phyloP scores from a whole-genome alignment of 1,140 invertebrate genomes.

The Eriosoma lanigerum region DNA sequence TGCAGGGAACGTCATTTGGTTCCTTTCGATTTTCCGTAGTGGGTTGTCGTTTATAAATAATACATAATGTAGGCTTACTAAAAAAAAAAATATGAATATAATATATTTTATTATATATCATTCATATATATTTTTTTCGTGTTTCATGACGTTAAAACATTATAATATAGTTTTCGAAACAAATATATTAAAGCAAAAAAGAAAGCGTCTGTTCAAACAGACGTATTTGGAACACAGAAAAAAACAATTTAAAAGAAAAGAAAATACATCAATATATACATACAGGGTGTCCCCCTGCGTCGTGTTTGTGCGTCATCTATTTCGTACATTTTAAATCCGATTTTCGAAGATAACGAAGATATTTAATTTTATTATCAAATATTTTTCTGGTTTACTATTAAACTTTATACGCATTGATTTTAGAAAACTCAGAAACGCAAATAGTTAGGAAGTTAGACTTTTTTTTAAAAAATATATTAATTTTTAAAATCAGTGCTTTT shows the following conservation, averaged over 20 bases:
- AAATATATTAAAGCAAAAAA: constrained; percentile 27
- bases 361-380: too few relatives aligned
- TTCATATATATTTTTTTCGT: not conserved
- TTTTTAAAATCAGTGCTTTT: too few relatives aligned
- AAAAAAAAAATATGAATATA: not conserved
- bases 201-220: constrained; percentile 44
- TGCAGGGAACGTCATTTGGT: constrained; percentile 51
- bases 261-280: constrained; percentile 12
- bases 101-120: not conserved
- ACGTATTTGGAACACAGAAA: constrained; percentile 45
- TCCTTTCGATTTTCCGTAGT: constrained; percentile 34
- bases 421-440: too few relatives aligned
- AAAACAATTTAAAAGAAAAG: constrained; percentile 4
- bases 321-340: too few relatives aligned
- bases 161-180: not conserved
- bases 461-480: too few relatives aligned
- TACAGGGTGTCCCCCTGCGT: too few relatives aligned
- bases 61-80: constrained; percentile 9
- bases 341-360: too few relatives aligned
- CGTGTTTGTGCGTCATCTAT: too few relatives aligned
- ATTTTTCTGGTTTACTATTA: too few relatives aligned
- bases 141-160: constrained; percentile 6
- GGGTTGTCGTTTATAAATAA: not conserved
- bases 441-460: too few relatives aligned
- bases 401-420: too few relatives aligned